Percentiles rank a stretch among this genome's conserved stretches.
These are phyloP conservation scores for Stenodera caucasica DNA, from an alignment of 2,888 invertebrate genomes.

Conservation along the genomic window DNA sequence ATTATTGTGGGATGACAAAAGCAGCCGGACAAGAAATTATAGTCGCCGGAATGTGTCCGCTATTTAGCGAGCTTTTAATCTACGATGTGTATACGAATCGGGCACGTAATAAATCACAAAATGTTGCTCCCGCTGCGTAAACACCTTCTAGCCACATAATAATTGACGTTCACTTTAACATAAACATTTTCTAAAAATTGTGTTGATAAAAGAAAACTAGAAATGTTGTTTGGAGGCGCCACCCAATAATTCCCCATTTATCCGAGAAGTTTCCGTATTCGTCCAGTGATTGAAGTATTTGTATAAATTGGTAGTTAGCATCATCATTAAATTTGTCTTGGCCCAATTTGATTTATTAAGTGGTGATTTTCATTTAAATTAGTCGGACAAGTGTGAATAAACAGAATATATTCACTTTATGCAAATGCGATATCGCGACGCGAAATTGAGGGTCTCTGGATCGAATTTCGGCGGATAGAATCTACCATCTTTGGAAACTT, in stretches of 20 bases:
- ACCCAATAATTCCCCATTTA: too few species aligned
- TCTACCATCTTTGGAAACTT: neutral
- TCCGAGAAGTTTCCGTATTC: too few species aligned
- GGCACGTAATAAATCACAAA: constrained; percentile 34
- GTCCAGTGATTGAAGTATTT: too few species aligned
- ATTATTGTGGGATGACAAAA: constrained; percentile 9
- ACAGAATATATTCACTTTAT: neutral
- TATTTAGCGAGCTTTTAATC: constrained; percentile 24
- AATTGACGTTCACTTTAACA: constrained; percentile 1
- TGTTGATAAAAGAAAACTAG: too few species aligned
- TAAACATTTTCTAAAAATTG: neutral
- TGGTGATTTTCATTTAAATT: constrained; percentile 11
- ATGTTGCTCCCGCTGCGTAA: constrained; percentile 12
- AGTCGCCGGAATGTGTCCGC: constrained; percentile 13
- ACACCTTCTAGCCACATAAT: constrained; percentile 5
- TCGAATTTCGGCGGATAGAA: constrained; percentile 3
- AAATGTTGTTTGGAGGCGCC: too few species aligned
- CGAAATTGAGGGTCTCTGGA: neutral
- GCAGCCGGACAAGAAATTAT: constrained; percentile 10
- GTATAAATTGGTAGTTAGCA: too few species aligned
- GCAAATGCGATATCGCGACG: neutral
- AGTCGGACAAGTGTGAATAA: constrained; percentile 11
- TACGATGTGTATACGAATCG: constrained; percentile 19
- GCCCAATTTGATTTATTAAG: constrained; percentile 18
- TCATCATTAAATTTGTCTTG: neutral